Evolutionary conservation across 2,888 invertebrate genomes (phyloP).

Genomic region (Loripinus fragilis): DNA sequence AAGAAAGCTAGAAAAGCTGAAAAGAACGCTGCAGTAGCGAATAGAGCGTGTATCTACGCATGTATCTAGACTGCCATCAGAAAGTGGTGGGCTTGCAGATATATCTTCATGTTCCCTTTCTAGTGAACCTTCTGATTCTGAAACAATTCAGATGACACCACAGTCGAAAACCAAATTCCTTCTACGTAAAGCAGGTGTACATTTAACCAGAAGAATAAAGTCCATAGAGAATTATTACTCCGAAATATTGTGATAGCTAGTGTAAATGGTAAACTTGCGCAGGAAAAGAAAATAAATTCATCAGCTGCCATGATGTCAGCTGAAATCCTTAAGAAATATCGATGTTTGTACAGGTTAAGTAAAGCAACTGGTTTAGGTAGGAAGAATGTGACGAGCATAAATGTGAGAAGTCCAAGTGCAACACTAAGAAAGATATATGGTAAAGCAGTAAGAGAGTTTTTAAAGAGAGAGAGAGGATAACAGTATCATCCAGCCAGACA

Average conservation of each 20-base stretch:
- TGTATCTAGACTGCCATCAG: no score
- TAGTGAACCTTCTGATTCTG: no score
- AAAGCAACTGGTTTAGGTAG: conserved; percentile 3
- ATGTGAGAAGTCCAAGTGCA: not conserved
- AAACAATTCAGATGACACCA: no score
- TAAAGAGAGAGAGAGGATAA: conserved; percentile 28
- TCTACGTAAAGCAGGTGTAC: not conserved
- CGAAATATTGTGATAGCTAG: not conserved
- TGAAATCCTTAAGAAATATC: not conserved
- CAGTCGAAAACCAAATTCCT: conserved; percentile 3
- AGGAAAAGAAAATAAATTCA: not conserved
- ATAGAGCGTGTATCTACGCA: no score
- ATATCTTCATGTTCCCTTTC: no score
- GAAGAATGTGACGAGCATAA: not conserved
- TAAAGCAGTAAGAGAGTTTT: not conserved
- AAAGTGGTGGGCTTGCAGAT: no score
- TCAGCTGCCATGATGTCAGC: not conserved
- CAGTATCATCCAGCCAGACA: conserved; percentile 23
- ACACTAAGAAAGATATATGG: not conserved
- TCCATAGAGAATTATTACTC: not conserved
- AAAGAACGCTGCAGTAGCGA: not conserved
- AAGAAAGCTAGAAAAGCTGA: not conserved
- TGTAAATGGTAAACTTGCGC: not conserved
- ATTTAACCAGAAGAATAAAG: not conserved
- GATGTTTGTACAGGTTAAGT: not conserved